Evolutionary conservation across 2,797 vertebrate species (phyloP), one percentile per base, ranked within the genome.

Genomic region (Xyrichtys novacula): DNA sequence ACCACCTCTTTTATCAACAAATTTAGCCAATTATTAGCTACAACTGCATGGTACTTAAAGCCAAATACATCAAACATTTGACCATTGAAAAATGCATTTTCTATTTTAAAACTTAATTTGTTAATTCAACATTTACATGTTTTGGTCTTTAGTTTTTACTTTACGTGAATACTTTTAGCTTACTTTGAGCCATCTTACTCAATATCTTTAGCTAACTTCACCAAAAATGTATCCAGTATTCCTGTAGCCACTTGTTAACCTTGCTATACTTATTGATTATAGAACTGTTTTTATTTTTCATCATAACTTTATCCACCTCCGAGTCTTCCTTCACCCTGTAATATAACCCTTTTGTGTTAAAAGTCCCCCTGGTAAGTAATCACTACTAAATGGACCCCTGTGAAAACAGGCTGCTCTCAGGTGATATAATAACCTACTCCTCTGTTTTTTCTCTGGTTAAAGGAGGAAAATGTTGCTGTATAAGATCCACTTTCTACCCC

Each of bases 401-500:
- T 39, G 57, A 58, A 57, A 15, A 28, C 7, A 1, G 9, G 26
- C 12, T 0, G 40, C 23, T 38, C 4, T 42, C 14, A 46, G 42
- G 11, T 11, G 10, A 34, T 2, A 42, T 22, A n/a, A 42, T 22
- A n/a, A 39, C 20, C 14, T 14, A n/a, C 50, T 62, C 23, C 19
- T 62, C 43, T 46, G 49, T 48, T 12, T 42, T 63, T 43, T 56
- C 46, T 29, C 38, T 42, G 23, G 42, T 38, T 44, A 71, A 74
- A 40, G 66, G 36, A 44, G 15, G 59, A 56, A 32, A 29, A 15
- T 29, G 14, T 16, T n/a, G 42, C 17, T 42, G 49, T 29, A 38
- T 67, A 43, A n/a, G 55, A 17, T 70, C 25, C 43, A 54, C 43
- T 48, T 59, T 26, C 60, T 25, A 72, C 42, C 62, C 52, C 68